These are phyloP conservation scores for Spialia ferax DNA, from an alignment of 2,888 invertebrate species.

Conservation along the genomic window DNA sequence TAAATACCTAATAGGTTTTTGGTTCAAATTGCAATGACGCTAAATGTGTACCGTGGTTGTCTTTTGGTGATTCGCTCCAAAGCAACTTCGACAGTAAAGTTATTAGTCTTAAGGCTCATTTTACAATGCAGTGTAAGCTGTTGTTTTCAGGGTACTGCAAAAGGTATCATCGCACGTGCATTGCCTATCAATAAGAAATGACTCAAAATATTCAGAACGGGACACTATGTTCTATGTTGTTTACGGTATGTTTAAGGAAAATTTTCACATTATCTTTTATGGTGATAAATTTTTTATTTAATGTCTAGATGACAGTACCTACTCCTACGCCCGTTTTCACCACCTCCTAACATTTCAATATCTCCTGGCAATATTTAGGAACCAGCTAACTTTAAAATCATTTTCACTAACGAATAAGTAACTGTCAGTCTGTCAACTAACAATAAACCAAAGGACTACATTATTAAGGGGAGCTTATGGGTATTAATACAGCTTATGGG, in stretches of 20 bases:
- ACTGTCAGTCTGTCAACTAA: too few relatives aligned
- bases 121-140: conserved; percentile 20
- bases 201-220: neutral
- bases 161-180: conserved; percentile 63
- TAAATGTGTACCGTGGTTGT: neutral
- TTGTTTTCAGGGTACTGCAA: conserved; percentile 52
- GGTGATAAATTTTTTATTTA: neutral
- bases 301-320: too few relatives aligned
- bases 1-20: too few relatives aligned
- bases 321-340: too few relatives aligned
- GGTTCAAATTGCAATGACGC: neutral
- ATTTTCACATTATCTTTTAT: neutral
- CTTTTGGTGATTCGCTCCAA: neutral
- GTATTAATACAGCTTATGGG: too few relatives aligned
- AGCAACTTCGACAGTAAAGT: conserved; percentile 8
- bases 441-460: too few relatives aligned
- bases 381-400: too few relatives aligned
- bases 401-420: too few relatives aligned
- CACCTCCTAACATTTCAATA: too few relatives aligned
- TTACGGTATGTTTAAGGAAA: neutral
- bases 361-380: too few relatives aligned
- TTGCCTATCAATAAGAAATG: conserved; percentile 58
- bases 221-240: neutral
- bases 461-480: too few relatives aligned
- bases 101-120: neutral